Evolutionary conservation across 1,140 invertebrate species (phyloP).

Genomic region (Anoplophora glabripennis): DNA sequence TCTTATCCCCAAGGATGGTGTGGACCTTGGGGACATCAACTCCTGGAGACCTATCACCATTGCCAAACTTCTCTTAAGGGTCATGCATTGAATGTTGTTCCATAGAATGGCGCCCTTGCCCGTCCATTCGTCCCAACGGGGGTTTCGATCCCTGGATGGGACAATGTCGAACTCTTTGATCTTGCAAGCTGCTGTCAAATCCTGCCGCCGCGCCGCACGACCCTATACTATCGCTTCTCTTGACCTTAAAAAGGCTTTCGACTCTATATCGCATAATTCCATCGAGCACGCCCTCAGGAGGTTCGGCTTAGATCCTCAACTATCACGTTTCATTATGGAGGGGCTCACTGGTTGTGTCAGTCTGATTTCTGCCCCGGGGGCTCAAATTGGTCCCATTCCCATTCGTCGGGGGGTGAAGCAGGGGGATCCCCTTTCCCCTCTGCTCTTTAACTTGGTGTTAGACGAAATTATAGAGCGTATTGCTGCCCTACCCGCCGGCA

Average conservation of each 20-base stretch:
- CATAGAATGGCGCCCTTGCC: too few relatives aligned
- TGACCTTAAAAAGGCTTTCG: conserved; percentile 18
- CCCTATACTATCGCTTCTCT: neutral
- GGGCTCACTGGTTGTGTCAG: conserved; percentile 4
- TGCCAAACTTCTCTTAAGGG: too few relatives aligned
- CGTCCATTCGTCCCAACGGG: too few relatives aligned
- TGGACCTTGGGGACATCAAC: too few relatives aligned
- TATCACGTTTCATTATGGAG: neutral
- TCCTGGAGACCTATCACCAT: too few relatives aligned
- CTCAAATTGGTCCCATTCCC: conserved; percentile 3
- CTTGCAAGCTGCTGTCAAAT: neutral
- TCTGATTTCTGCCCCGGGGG: neutral
- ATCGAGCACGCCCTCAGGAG: neutral
- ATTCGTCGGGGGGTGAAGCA: conserved; percentile 35
- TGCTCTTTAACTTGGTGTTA: conserved; percentile 45
- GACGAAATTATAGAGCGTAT: too few relatives aligned
- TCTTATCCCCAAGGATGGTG: too few relatives aligned
- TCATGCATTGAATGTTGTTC: too few relatives aligned
- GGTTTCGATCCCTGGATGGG: neutral
- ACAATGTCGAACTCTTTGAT: neutral
- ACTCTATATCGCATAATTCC: neutral
- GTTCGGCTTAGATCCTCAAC: neutral
- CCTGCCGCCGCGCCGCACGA: neutral
- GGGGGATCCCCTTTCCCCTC: conserved; percentile 38
- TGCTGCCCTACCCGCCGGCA: too few relatives aligned